phyloP scores from a whole-genome alignment of 2,888 invertebrate genomes.

The Scaptomyza tumidula region DNA sequence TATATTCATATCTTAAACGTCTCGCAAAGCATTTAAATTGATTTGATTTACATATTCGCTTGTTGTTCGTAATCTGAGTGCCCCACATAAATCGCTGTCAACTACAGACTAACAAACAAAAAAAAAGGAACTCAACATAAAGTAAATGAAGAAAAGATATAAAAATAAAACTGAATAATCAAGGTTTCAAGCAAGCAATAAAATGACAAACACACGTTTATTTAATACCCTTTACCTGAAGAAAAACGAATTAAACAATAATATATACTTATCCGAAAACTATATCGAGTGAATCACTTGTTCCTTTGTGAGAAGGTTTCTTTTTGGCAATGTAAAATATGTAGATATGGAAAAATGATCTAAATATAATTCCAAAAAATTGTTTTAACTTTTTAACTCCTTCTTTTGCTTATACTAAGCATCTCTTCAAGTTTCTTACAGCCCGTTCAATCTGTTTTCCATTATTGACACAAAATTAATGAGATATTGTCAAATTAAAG shows the following conservation, averaged over 20 bases:
- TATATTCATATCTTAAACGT: constrained; percentile 31
- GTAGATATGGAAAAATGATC: too few relatives aligned
- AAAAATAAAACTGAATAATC: not conserved
- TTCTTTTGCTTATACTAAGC: too few relatives aligned
- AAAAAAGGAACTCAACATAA: not conserved
- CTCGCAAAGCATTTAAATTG: constrained; percentile 39
- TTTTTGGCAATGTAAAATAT: too few relatives aligned
- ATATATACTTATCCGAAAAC: too few relatives aligned
- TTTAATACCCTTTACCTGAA: not conserved
- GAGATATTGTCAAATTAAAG: constrained; percentile 31
- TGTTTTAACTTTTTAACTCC: too few relatives aligned
- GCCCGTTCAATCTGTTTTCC: not conserved
- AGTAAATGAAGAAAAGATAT: not conserved
- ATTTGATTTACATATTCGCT: constrained; percentile 53
- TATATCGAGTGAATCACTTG: too few relatives aligned
- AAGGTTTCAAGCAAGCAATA: constrained; percentile 1
- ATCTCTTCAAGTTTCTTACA: not conserved
- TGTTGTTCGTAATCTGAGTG: constrained; percentile 45
- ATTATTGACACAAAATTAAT: constrained; percentile 34
- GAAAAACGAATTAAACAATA: too few relatives aligned
- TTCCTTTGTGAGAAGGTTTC: too few relatives aligned
- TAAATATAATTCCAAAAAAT: too few relatives aligned
- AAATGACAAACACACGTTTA: not conserved
- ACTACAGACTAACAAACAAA: constrained; percentile 9
- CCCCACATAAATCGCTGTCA: constrained; percentile 58